phyloP scores from a whole-genome alignment of 2,113 vertebrate species.

The Tinamus guttatus region DNA sequence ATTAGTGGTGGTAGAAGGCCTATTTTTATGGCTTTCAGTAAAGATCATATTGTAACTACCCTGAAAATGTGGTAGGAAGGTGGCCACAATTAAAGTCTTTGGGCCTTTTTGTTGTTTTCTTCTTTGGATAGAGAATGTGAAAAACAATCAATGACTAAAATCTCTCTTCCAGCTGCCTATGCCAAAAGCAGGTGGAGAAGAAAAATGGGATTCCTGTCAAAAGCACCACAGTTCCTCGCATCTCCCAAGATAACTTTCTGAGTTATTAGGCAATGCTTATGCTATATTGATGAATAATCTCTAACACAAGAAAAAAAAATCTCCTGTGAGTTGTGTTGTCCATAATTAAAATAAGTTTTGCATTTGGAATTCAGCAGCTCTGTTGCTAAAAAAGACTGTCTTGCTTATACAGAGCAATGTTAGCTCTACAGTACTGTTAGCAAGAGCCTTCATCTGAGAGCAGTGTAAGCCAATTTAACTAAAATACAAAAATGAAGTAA shows the following conservation, averaged over 20 bases:
- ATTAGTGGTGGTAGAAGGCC: not conserved
- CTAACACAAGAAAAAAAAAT: not conserved
- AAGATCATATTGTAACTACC: not conserved
- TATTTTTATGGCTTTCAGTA: not conserved
- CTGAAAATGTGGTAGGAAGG: not conserved
- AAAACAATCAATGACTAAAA: not conserved
- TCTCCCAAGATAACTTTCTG: not conserved
- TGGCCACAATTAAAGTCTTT: not conserved
- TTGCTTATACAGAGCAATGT: too few species aligned
- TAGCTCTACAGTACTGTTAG: not conserved
- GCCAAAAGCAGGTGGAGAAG: not conserved
- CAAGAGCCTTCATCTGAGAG: not conserved
- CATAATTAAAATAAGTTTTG: not conserved
- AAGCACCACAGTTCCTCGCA: not conserved
- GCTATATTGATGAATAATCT: not conserved
- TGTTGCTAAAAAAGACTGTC: not conserved
- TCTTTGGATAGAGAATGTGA: not conserved
- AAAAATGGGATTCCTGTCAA: not conserved
- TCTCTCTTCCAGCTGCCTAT: not conserved
- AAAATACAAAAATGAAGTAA: not conserved
- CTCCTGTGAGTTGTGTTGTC: not conserved
- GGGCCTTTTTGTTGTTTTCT: not conserved
- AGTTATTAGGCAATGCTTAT: not conserved
- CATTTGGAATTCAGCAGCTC: not conserved
- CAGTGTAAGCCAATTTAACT: not conserved